Base-by-base conservation (phyloP, 2,888 invertebrate genomes). In the Agrotis exclamationis region DNA sequence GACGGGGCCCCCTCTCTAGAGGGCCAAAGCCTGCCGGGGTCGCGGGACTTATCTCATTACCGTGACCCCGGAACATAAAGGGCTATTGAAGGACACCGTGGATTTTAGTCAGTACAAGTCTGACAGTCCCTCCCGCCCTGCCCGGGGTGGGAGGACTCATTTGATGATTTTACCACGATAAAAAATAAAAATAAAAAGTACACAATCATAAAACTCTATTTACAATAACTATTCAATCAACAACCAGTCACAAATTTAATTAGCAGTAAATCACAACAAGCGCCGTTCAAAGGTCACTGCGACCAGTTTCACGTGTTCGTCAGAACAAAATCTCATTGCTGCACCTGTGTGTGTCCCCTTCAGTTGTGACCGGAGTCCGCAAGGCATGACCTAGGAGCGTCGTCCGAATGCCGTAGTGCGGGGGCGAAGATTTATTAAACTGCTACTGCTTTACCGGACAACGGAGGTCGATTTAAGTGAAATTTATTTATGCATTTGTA, bases 401-500 rank as follows among this genome's bases (percentile, higher is more conserved):
- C 79, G 81, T 62, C 77, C 63, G 69, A 71, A 72, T 58, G 58
- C 57, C 63, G 63, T 67, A 62, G n/a, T 79, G 84, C 91, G 93
- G 91, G 90, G 93, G 93, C 93, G 93, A 86, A 91, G 94, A 94
- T 94, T 93, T 94, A 93, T 93, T 85, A 87, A 90, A 91, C 87
- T 83, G 91, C 94, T 92, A 91, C 93, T 88, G 93, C 90, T 88
- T 90, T 89, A 87, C 85, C 85, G 83, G 80, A 79, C 76, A 74
- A 77, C 77, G 78, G 83, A 86, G 82, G 85, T 85, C 86, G 85
- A 83, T 85, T 85, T 87, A 87, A 86, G 77, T 86, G 87, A 87
- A 90, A 92, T 91, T 91, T 92, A 92, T 92, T 86, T 79, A 86
- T 79, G 75, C 82, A 85, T 90, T 89, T 89, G 87, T 89, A 90